A percentile compares a stretch with the other conserved stretches of the same genome.
phyloP scores from a whole-genome alignment of 2,113 vertebrate genomes.

The Marmota monax region DNA sequence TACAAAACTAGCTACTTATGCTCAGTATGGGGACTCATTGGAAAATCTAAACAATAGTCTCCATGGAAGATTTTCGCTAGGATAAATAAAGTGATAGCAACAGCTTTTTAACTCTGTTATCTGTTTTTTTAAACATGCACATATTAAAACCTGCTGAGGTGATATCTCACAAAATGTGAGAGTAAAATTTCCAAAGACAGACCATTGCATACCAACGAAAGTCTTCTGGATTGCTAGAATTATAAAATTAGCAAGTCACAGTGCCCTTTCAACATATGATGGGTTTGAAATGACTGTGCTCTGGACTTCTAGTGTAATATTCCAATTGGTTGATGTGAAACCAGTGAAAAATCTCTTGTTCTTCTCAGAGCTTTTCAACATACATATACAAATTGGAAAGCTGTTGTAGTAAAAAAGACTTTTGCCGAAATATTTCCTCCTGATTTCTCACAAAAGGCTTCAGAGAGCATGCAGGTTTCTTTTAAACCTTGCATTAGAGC shows the following conservation, averaged over 20 bases:
- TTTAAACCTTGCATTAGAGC: conserved; percentile 98
- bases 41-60: conserved; percentile 95
- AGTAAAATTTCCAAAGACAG: conserved; percentile 95
- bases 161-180: conserved; percentile 94
- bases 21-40: conserved; percentile 98
- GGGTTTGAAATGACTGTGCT: conserved; percentile 90
- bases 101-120: conserved; percentile 96
- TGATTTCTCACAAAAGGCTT: conserved; percentile 97
- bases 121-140: conserved; percentile 96
- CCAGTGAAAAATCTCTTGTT: conserved; percentile 96
- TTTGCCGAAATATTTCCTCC: conserved; percentile 98
- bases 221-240: conserved; percentile 98
- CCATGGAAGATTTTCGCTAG: conserved; percentile 95
- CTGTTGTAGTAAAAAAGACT: conserved; percentile 97
- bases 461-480: conserved; percentile 96
- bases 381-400: conserved; percentile 99
- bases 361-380: conserved; percentile 99
- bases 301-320: conserved; percentile 98
- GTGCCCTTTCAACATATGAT: neutral
- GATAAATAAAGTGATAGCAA: conserved; percentile 97
- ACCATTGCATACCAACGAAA: conserved; percentile 94
- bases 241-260: conserved; percentile 94
- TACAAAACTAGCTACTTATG: conserved; percentile 98
- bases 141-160: conserved; percentile 95
- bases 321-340: conserved; percentile 98